These are phyloP conservation scores for Loris lydekkerianus DNA, from an alignment of 2,797 vertebrate species.

Conservation along the genomic window DNA sequence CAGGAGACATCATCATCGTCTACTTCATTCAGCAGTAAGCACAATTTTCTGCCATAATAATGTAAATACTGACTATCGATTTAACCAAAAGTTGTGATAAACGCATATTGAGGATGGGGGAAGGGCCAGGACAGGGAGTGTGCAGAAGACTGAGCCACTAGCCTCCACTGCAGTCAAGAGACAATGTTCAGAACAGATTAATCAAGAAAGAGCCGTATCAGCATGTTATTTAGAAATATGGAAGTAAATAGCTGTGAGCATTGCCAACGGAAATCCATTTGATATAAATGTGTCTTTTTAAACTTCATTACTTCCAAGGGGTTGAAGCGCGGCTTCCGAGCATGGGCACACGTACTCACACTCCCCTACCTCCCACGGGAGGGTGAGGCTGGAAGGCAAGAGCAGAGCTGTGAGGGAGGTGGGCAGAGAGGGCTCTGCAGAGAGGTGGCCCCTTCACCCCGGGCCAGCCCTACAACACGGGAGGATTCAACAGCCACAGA, in stretches of 20 bases:
- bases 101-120: background rate
- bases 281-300: conserved; percentile 38
- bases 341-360: background rate
- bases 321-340: background rate
- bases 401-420: background rate
- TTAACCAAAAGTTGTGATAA: conserved; percentile 50
- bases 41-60: conserved; percentile 4
- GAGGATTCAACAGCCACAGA: background rate
- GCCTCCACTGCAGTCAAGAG: background rate
- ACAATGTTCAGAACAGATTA: conserved; percentile 1
- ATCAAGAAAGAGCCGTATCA: background rate
- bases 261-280: background rate
- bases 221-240: conserved; percentile 8
- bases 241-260: background rate
- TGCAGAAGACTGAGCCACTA: background rate
- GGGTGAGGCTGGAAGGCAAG: background rate
- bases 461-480: background rate
- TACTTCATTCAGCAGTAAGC: background rate
- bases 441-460: background rate
- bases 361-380: background rate
- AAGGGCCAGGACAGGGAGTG: background rate
- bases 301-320: conserved; percentile 20
- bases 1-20: background rate
- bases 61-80: conserved; percentile 15
- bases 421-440: accelerated